These are phyloP conservation scores for Molothrus aeneus DNA, from an alignment of 2,797 vertebrate species.

Conservation along the genomic window DNA sequence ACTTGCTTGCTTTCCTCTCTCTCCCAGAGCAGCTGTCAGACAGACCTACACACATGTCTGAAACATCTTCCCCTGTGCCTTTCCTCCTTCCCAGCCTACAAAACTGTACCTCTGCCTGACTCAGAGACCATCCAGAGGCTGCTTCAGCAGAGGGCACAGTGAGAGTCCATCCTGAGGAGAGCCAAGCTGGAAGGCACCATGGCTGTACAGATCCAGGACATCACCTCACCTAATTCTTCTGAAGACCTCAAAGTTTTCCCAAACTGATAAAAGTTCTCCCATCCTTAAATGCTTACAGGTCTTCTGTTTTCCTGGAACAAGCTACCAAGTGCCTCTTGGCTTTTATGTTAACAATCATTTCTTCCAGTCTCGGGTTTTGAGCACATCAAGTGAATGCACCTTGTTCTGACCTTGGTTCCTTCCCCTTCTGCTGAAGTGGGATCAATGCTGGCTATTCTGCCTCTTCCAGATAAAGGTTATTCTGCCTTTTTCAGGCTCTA, in stretches of 20 bases:
- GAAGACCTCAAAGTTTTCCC: neutral
- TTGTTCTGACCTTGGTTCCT: neutral
- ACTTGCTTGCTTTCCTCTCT: neutral
- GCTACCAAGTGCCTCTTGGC: neutral
- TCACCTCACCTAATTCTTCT: neutral
- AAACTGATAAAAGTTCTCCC: neutral
- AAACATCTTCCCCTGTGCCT: accelerated
- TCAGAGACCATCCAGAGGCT: neutral
- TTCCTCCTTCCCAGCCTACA: neutral
- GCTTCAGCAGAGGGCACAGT: neutral
- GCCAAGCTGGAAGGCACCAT: neutral
- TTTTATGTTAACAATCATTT: neutral
- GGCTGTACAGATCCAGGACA: neutral
- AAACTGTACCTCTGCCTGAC: neutral
- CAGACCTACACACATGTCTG: accelerated
- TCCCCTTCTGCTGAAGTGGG: neutral
- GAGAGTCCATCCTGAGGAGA: neutral
- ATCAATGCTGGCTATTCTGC: conserved; percentile 13
- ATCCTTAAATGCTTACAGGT: neutral
- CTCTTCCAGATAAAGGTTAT: neutral
- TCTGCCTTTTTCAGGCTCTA: neutral
- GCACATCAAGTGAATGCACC: neutral
- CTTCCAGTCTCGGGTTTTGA: neutral
- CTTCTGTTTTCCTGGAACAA: neutral
- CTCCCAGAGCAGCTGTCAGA: neutral